Evolutionary conservation across 2,797 vertebrate genomes (phyloP).

Genomic region (Sphenopsis melanotis): DNA sequence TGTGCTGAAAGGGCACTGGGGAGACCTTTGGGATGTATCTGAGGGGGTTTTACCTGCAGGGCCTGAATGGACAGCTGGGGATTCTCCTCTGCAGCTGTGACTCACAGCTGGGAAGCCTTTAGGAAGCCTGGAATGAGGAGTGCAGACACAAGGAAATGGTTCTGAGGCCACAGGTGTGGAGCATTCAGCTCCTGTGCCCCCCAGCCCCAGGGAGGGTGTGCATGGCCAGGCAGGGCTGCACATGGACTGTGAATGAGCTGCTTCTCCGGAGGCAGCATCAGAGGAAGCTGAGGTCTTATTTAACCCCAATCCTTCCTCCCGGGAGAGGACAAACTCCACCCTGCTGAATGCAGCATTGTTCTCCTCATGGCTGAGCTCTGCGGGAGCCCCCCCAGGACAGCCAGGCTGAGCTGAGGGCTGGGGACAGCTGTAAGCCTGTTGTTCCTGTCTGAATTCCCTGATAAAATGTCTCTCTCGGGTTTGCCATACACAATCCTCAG

Average conservation of each 20-base stretch:
- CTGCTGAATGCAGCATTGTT: background rate
- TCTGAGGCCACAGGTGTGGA: background rate
- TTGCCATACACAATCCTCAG: background rate
- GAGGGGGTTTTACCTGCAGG: background rate
- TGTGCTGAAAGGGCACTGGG: background rate
- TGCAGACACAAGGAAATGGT: background rate
- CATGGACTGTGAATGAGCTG: rapidly evolving
- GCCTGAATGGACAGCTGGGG: background rate
- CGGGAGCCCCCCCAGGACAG: background rate
- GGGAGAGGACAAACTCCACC: background rate
- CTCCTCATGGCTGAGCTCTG: background rate
- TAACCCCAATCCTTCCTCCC: background rate
- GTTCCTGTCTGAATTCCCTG: background rate
- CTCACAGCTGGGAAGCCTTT: background rate
- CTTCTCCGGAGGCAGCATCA: background rate
- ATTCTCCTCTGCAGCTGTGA: background rate
- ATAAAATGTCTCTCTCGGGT: background rate
- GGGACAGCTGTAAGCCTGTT: background rate
- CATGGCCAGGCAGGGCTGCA: background rate
- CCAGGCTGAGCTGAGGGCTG: background rate
- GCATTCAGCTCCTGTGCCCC: background rate
- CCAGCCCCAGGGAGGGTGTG: background rate
- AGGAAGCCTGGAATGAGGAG: background rate
- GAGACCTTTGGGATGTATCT: background rate
- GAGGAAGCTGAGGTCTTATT: background rate